Evolutionary conservation across 2,113 vertebrate species (phyloP).

Genomic region (Peucedramus taeniatus): DNA sequence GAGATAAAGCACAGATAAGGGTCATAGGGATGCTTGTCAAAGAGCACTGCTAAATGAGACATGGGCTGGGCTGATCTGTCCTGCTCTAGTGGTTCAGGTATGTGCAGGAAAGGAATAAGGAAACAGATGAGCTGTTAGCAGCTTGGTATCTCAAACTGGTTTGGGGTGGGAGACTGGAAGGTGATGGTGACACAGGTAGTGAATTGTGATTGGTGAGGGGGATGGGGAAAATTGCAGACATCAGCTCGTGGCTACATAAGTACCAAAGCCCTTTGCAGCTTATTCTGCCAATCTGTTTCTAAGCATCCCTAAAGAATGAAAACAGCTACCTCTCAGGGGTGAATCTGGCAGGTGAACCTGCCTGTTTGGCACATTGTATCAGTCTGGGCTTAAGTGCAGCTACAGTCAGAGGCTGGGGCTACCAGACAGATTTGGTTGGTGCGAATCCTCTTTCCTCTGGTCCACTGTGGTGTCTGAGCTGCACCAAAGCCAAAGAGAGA

Average conservation of each 20-base stretch:
- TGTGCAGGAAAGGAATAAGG: neutral
- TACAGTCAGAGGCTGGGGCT: rapidly evolving
- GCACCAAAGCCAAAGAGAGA: neutral
- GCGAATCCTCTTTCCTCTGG: neutral
- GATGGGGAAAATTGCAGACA: neutral
- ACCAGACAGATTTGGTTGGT: rapidly evolving
- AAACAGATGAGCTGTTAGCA: neutral
- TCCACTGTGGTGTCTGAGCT: rapidly evolving
- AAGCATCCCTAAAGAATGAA: neutral
- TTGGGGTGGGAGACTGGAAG: neutral
- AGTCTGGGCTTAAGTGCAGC: neutral
- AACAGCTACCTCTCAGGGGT: neutral
- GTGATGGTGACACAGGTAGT: too few relatives aligned
- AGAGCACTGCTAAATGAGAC: neutral
- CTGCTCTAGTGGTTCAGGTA: neutral
- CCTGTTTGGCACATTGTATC: neutral
- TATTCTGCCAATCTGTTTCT: neutral
- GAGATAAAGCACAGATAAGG: neutral
- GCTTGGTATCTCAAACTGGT: neutral
- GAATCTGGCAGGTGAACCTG: too few relatives aligned
- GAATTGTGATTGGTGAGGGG: neutral
- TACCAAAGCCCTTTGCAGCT: neutral
- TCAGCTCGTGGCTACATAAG: neutral
- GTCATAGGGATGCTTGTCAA: rapidly evolving
- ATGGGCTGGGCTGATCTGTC: neutral